Conservation (phyloP, 2,113 vertebrate genomes). For the Mustelus asterias region DNA sequence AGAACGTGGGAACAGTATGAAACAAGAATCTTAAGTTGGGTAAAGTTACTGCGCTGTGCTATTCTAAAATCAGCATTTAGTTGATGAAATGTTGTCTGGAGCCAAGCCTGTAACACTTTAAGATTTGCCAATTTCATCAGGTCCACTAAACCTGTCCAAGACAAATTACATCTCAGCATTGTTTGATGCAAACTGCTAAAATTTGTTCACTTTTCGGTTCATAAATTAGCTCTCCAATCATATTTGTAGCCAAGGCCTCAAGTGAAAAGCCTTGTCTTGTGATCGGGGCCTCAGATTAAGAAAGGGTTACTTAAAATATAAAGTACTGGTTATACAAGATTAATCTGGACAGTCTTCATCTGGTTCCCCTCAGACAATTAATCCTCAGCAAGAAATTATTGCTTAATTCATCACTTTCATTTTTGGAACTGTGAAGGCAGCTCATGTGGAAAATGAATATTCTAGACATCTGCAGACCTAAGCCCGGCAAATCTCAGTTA, state of each 20-base stretch:
- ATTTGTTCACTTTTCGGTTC: not conserved
- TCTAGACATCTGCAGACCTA: not conserved
- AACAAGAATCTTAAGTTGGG: not conserved
- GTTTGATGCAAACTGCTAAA: not conserved
- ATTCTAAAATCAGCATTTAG: not conserved
- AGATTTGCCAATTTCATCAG: not conserved
- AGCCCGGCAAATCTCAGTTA: slow-evolving; percentile 5
- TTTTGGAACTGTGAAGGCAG: not conserved
- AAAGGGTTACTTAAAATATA: not conserved
- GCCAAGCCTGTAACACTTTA: not conserved
- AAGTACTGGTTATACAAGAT: not conserved
- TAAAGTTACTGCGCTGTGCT: not conserved
- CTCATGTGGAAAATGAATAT: not conserved
- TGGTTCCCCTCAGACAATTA: not conserved
- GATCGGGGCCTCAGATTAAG: not conserved
- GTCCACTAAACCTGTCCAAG: not conserved
- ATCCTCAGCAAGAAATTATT: not conserved
- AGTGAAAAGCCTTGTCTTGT: slow-evolving; percentile 9
- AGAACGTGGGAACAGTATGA: not conserved
- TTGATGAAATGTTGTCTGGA: not conserved
- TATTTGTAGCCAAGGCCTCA: not conserved
- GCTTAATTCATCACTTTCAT: not conserved
- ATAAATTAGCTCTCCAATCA: not conserved
- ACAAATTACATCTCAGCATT: not conserved
- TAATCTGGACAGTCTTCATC: not conserved